phyloP scores from a whole-genome alignment of 2,113 vertebrate genomes.

The Hemibagrus wyckioides region DNA sequence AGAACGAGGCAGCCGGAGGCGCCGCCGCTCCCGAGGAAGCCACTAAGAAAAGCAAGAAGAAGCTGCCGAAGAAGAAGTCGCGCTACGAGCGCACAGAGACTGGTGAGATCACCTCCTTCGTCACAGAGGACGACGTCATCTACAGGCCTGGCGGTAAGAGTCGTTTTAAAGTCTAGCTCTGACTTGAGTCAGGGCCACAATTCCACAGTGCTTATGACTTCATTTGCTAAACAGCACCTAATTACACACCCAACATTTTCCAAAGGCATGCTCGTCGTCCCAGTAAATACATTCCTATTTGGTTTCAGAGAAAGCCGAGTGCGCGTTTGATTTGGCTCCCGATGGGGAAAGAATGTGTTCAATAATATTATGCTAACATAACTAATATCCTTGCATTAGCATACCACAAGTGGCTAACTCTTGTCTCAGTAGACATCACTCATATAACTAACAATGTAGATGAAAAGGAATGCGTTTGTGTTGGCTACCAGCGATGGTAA shows the following conservation, averaged over 20 bases:
- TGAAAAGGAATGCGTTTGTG: slow-evolving; percentile 17
- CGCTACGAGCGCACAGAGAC: slow-evolving; percentile 93
- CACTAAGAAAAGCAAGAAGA: slow-evolving; percentile 94
- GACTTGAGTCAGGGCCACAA: neutral
- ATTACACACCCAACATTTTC: slow-evolving; percentile 8
- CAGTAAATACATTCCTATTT: neutral
- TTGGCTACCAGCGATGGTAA: slow-evolving; percentile 25
- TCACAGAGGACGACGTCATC: slow-evolving; percentile 93
- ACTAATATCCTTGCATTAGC: slow-evolving; percentile 20
- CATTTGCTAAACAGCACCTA: slow-evolving; percentile 15
- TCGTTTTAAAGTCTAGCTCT: neutral
- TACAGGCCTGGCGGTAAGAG: slow-evolving; percentile 94
- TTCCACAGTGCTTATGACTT: slow-evolving; percentile 20
- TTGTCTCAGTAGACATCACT: slow-evolving; percentile 2
- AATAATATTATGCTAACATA: slow-evolving; percentile 34
- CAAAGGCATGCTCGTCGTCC: neutral
- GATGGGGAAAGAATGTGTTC: neutral
- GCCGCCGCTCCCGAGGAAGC: slow-evolving; percentile 82
- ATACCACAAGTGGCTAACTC: neutral
- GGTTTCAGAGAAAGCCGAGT: neutral
- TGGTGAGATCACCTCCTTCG: slow-evolving; percentile 94
- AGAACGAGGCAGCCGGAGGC: slow-evolving; percentile 89
- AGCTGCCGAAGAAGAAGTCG: slow-evolving; percentile 94
- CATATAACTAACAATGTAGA: neutral
- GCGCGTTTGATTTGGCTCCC: slow-evolving; percentile 1